A percentile compares a stretch with the other conserved stretches of the same genome.
Evolutionary conservation across 2,113 vertebrate species (phyloP).

Genomic region (Hyperopisus bebe): DNA sequence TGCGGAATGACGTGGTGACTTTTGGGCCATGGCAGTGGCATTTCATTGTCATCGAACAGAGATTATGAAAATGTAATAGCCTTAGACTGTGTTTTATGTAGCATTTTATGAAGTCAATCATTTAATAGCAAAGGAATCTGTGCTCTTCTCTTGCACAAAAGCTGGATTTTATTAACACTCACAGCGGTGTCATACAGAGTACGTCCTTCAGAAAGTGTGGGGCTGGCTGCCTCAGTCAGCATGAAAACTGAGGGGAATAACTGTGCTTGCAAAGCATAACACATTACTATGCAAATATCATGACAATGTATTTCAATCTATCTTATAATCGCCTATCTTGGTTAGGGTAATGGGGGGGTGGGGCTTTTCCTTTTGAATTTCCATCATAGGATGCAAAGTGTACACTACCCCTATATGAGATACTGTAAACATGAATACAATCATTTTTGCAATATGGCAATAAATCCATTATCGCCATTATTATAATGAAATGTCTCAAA

Average conservation of each 20-base stretch:
- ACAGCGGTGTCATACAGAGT: neutral
- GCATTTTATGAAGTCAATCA: neutral
- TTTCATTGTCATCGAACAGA: neutral
- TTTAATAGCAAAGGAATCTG: neutral
- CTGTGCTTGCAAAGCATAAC: neutral
- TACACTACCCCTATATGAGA: neutral
- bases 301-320: neutral
- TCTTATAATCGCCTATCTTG: neutral
- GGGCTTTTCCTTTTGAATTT: neutral
- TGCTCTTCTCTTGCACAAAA: neutral
- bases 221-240: neutral
- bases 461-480: neutral
- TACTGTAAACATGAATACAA: neutral
- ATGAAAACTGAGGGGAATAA: neutral
- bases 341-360: neutral
- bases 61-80: neutral
- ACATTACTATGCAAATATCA: neutral
- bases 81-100: neutral
- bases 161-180: neutral
- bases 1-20: neutral
- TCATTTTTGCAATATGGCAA: neutral
- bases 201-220: neutral
- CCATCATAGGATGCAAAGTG: neutral
- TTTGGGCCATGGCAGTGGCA: neutral
- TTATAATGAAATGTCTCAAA: neutral